These are phyloP conservation scores for Sialis fuliginosa DNA, from an alignment of 2,888 invertebrate species.

Conservation along the genomic window DNA sequence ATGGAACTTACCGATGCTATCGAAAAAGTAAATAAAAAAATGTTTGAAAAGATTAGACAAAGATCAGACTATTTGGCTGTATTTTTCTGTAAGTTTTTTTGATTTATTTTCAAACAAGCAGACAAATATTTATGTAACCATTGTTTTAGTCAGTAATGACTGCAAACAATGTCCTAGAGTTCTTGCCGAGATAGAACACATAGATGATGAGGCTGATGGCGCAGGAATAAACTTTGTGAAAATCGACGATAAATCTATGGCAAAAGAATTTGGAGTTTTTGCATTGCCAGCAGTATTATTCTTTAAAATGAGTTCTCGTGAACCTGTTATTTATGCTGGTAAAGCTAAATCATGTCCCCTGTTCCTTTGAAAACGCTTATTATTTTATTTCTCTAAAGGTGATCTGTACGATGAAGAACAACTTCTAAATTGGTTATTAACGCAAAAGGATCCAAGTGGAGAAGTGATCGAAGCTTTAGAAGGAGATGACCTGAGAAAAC, in stretches of 20 bases:
- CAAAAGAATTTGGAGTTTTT: constrained; percentile 76
- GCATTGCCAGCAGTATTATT: constrained; percentile 81
- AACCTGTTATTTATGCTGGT: constrained; percentile 85
- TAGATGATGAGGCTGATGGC: constrained; percentile 82
- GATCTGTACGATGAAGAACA: constrained; percentile 76
- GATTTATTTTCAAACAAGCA: not conserved
- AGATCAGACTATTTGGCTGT: constrained; percentile 81
- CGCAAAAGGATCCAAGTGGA: constrained; percentile 82
- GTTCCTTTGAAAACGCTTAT: constrained; percentile 1
- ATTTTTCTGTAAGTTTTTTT: constrained; percentile 66
- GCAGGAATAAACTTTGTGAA: constrained; percentile 86
- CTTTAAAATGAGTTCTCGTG: constrained; percentile 72
- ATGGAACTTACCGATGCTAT: constrained; percentile 90
- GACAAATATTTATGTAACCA: not conserved
- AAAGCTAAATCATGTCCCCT: constrained; percentile 11
- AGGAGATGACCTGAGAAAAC: constrained; percentile 54
- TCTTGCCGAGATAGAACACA: constrained; percentile 74
- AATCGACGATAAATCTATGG: constrained; percentile 73
- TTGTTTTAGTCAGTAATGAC: constrained; percentile 76
- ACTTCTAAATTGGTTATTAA: constrained; percentile 76
- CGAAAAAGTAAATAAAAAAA: constrained; percentile 78
- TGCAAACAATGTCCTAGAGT: constrained; percentile 87
- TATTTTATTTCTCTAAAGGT: constrained; percentile 28
- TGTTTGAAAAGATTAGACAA: constrained; percentile 82
- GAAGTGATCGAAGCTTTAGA: constrained; percentile 79